These are phyloP conservation scores for Odontomachus brunneus DNA, from an alignment of 1,140 invertebrate genomes.

Conservation along the genomic window DNA sequence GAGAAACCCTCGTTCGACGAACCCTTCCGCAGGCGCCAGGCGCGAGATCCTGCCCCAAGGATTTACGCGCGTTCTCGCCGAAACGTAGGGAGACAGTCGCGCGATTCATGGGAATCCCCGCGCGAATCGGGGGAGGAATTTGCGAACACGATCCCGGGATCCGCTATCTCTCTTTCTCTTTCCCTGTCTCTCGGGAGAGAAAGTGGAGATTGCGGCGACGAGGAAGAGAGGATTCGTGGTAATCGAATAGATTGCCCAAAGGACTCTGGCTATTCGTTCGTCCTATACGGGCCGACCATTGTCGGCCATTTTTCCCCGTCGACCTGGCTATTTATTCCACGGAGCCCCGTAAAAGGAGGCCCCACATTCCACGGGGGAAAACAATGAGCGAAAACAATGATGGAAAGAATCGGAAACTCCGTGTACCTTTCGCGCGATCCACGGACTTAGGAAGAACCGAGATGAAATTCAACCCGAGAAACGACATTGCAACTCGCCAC, in stretches of 20 bases:
- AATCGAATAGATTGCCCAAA: constrained; percentile 75
- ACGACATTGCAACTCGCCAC: too few relatives aligned
- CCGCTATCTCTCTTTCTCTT: background rate
- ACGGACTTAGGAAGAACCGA: background rate
- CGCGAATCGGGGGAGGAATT: constrained; percentile 61
- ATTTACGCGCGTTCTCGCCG: constrained; percentile 20
- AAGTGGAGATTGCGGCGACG: background rate
- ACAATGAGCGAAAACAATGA: background rate
- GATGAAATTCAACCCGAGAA: too few relatives aligned
- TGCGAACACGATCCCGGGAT: constrained; percentile 54
- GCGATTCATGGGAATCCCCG: background rate
- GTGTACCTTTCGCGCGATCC: constrained; percentile 50
- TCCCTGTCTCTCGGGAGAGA: background rate
- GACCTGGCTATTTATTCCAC: constrained; percentile 47
- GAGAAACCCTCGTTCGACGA: constrained; percentile 6
- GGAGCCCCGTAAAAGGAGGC: constrained; percentile 28
- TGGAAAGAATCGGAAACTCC: constrained; percentile 60
- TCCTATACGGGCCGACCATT: constrained; percentile 64
- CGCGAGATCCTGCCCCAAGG: background rate
- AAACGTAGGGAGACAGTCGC: constrained; percentile 13
- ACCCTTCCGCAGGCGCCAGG: background rate
- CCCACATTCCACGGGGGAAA: constrained; percentile 46
- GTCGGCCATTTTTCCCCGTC: constrained; percentile 55
- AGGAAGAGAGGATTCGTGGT: constrained; percentile 49
- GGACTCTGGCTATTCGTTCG: constrained; percentile 59